A percentile compares a stretch with the other conserved stretches of the same genome.
These are phyloP conservation scores for Syngnathus typhle DNA, from an alignment of 2,113 vertebrate genomes.

Conservation along the genomic window DNA sequence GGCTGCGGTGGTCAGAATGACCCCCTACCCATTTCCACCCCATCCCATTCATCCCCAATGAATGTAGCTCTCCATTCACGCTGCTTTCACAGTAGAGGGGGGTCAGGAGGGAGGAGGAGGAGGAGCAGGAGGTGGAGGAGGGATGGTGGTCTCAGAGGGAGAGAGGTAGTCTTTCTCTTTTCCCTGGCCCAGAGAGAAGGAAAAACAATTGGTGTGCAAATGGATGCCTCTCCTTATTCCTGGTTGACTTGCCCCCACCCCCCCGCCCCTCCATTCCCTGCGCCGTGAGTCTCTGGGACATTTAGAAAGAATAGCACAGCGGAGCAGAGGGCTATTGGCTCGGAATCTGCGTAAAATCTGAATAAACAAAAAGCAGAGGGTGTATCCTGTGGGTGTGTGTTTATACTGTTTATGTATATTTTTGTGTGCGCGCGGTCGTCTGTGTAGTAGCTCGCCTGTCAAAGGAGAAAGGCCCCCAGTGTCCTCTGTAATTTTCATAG, in stretches of 20 bases:
- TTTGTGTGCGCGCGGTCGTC: conserved; percentile 21
- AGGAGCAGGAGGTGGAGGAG: conserved; percentile 20
- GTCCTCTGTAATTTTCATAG: conserved; percentile 73
- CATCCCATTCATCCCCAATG: conserved; percentile 65
- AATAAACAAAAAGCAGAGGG: conserved; percentile 38
- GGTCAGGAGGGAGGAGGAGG: conserved; percentile 24
- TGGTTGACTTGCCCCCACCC: conserved; percentile 48
- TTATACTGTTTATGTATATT: conserved; percentile 33
- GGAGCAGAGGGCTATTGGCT: conserved; percentile 27
- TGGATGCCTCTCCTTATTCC: conserved; percentile 66
- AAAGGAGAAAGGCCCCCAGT: conserved; percentile 62
- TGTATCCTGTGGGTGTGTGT: conserved; percentile 41
- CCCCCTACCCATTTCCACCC: conserved; percentile 66
- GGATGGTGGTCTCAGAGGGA: conserved; percentile 53
- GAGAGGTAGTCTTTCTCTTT: conserved; percentile 67
- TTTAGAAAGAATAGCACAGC: conserved; percentile 30
- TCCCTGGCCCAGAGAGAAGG: conserved; percentile 61
- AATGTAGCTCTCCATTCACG: conserved; percentile 71
- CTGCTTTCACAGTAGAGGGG: conserved; percentile 66
- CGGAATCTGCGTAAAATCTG: conserved; percentile 43
- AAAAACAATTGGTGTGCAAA: conserved; percentile 78
- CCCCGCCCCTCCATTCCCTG: conserved; percentile 2
- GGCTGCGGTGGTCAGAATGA: conserved; percentile 61
- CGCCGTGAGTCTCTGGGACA: conserved; percentile 33
- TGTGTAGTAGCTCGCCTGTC: conserved; percentile 47